These are phyloP conservation scores for Teleopsis dalmanni DNA, from an alignment of 1,140 invertebrate species.

Conservation along the genomic window DNA sequence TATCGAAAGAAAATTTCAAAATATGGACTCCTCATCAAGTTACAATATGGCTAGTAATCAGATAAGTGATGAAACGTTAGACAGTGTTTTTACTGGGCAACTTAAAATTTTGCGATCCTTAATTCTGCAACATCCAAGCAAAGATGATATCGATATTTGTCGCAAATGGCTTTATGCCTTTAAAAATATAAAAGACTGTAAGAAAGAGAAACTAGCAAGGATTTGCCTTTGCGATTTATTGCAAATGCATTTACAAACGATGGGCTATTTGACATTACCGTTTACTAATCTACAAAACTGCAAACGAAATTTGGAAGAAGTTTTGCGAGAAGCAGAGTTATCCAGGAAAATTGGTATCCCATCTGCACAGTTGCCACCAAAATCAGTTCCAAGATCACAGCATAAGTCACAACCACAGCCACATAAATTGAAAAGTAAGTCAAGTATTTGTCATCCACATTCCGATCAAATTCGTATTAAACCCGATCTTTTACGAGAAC, in stretches of 20 bases:
- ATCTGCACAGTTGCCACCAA: not conserved
- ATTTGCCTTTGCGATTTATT: constrained; percentile 27
- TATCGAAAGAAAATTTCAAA: too few relatives aligned
- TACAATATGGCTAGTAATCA: too few relatives aligned
- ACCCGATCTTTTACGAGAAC: not conserved
- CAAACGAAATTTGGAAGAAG: constrained; percentile 14
- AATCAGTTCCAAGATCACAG: not conserved
- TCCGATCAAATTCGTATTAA: not conserved
- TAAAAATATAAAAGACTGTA: constrained; percentile 1
- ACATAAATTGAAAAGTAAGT: not conserved
- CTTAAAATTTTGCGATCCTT: constrained; percentile 9
- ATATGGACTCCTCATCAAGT: too few relatives aligned
- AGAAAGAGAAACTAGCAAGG: constrained; percentile 21
- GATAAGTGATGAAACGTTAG: constrained; percentile 5
- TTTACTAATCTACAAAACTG: constrained; percentile 23
- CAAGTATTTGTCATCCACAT: not conserved
- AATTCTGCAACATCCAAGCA: constrained; percentile 5
- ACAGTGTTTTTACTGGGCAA: constrained; percentile 12
- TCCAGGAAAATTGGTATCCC: not conserved
- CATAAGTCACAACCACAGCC: not conserved
- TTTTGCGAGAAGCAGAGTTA: constrained; percentile 7
- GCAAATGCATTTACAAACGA: constrained; percentile 26
- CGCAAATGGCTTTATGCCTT: constrained; percentile 23
- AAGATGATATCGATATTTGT: constrained; percentile 17
- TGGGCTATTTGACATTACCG: constrained; percentile 14